Percentiles rank a stretch among this genome's conserved stretches.
phyloP scores from a whole-genome alignment of 2,888 invertebrate genomes.

The Mycalesis mineus region DNA sequence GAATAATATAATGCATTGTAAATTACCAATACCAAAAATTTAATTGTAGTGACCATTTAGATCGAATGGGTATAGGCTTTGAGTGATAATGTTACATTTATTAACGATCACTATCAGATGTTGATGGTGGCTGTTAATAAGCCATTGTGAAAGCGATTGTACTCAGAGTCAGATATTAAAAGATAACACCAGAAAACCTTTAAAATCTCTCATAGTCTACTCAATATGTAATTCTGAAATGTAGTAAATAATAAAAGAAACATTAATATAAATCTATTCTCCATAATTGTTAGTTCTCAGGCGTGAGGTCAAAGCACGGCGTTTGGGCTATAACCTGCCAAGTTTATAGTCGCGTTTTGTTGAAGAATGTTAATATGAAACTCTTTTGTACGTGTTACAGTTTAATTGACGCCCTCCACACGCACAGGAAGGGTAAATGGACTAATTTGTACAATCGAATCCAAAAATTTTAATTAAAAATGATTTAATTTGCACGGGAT shows the following conservation, averaged over 20 bases:
- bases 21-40: no score
- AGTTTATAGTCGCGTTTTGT: slow-evolving; percentile 10
- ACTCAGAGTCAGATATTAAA: no score
- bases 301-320: not conserved
- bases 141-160: no score
- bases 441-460: slow-evolving; percentile 7
- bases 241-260: not conserved
- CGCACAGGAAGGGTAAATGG: slow-evolving; percentile 4
- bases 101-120: no score
- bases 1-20: no score
- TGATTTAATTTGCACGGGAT: not conserved
- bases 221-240: no score
- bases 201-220: no score
- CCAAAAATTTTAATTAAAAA: not conserved
- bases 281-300: not conserved
- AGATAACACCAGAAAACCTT: no score
- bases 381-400: slow-evolving; percentile 17
- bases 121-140: no score
- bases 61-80: no score
- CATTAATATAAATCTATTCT: not conserved
- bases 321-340: slow-evolving; percentile 6
- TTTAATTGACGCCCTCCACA: slow-evolving; percentile 14
- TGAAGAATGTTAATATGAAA: slow-evolving; percentile 15
- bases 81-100: no score
- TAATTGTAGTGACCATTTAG: no score